phyloP scores from a whole-genome alignment of 2,113 vertebrate species.

The Salvelinus alpinus region DNA sequence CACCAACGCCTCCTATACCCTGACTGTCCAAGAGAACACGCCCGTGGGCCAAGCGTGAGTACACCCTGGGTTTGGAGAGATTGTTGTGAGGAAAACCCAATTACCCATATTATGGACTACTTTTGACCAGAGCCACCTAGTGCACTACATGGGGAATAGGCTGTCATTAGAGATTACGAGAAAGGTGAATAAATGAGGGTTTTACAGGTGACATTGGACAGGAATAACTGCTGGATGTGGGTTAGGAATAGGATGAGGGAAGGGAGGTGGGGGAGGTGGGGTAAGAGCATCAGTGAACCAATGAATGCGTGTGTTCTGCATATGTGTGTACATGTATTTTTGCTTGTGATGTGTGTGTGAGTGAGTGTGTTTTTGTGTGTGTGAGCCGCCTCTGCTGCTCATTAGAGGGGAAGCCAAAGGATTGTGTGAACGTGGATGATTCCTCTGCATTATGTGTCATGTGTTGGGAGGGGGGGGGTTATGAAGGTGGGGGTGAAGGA shows the following conservation, averaged over 20 bases:
- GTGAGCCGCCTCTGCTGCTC: conserved; percentile 33
- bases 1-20: conserved; percentile 80
- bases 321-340: neutral
- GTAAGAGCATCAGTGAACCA: too few species aligned
- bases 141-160: too few species aligned
- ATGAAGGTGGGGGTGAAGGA: conserved; percentile 10
- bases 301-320: neutral
- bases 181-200: too few species aligned
- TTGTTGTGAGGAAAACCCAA: neutral
- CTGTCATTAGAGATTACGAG: too few species aligned
- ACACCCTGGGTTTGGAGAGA: neutral
- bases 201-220: too few species aligned
- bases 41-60: conserved; percentile 80
- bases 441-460: conserved; percentile 55
- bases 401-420: conserved; percentile 30
- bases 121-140: too few species aligned
- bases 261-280: neutral
- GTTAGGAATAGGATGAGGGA: neutral
- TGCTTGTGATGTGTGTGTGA: conserved; percentile 3
- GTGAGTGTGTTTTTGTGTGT: neutral
- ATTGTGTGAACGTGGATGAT: conserved; percentile 25
- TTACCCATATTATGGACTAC: too few species aligned
- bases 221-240: neutral
- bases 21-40: conserved; percentile 80
- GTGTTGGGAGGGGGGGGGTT: conserved; percentile 44